phyloP scores from a whole-genome alignment of 1,140 invertebrate species.

The Sarcophaga bullata region DNA sequence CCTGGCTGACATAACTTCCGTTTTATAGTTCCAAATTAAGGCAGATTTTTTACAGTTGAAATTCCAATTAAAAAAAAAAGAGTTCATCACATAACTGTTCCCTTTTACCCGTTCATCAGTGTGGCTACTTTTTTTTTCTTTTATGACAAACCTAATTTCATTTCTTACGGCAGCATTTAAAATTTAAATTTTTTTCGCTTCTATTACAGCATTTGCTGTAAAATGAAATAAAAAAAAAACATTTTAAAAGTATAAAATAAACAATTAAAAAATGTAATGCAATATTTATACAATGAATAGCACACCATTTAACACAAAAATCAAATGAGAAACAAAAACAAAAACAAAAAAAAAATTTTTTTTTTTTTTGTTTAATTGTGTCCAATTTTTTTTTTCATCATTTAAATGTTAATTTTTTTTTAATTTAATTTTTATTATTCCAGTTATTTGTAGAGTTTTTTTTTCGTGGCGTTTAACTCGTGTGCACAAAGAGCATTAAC shows the following conservation, averaged over 20 bases:
- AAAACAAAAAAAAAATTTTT: neutral
- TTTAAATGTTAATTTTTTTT: neutral
- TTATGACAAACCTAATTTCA: neutral
- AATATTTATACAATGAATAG: constrained; percentile 8
- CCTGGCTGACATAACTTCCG: constrained; percentile 3
- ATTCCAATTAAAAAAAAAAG: neutral
- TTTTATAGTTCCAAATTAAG: neutral
- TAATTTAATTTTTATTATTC: constrained; percentile 6
- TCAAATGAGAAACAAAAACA: too few relatives aligned
- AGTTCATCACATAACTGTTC: constrained; percentile 11
- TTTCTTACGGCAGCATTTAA: neutral
- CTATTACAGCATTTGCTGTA: neutral
- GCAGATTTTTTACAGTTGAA: neutral
- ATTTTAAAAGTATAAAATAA: neutral
- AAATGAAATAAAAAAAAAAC: constrained; percentile 1
- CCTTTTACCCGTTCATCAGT: neutral
- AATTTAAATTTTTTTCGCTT: too few relatives aligned
- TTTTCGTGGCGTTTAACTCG: neutral
- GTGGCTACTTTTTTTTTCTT: neutral
- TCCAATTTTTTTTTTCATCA: neutral
- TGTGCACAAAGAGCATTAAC: too few relatives aligned
- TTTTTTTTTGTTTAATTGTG: neutral
- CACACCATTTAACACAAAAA: neutral
- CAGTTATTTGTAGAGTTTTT: neutral
- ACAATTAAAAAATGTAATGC: constrained; percentile 1